These are phyloP conservation scores for Pterobdella sp. DNA, from an alignment of 2,888 invertebrate genomes.

Conservation along the genomic window DNA sequence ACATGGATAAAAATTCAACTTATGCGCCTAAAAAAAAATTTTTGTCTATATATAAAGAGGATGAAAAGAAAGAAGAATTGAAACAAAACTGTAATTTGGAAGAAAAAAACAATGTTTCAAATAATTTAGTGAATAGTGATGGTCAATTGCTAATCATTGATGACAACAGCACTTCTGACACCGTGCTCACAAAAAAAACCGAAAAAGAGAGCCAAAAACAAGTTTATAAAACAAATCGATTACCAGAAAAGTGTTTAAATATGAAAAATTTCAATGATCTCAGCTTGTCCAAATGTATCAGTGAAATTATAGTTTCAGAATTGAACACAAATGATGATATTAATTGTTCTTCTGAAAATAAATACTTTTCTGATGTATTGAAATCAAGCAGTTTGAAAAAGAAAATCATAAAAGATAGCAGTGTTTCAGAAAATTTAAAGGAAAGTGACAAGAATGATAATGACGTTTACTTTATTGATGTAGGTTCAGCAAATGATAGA, in stretches of 20 bases:
- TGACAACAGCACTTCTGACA: not conserved
- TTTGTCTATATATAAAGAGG: not conserved
- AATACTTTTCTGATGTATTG: too few species aligned
- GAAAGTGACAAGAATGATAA: too few species aligned
- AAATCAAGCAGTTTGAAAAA: too few species aligned
- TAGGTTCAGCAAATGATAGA: too few species aligned
- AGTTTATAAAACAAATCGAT: not conserved
- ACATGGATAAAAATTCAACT: not conserved
- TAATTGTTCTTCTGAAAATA: not conserved
- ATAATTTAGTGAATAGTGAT: not conserved
- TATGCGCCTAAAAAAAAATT: constrained; percentile 9
- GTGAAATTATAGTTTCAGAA: not conserved
- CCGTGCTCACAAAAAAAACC: not conserved
- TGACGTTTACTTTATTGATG: too few species aligned
- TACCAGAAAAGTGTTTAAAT: not conserved
- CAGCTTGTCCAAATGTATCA: not conserved
- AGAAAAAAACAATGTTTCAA: not conserved
- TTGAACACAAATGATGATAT: not conserved
- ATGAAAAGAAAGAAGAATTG: not conserved
- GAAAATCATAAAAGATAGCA: too few species aligned
- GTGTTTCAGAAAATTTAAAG: too few species aligned
- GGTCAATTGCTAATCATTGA: not conserved
- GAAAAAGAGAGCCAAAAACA: not conserved
- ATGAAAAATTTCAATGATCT: not conserved
- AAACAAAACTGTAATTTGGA: not conserved